Evolutionary conservation across 2,113 vertebrate species (phyloP).

Genomic region (Cariama cristata): DNA sequence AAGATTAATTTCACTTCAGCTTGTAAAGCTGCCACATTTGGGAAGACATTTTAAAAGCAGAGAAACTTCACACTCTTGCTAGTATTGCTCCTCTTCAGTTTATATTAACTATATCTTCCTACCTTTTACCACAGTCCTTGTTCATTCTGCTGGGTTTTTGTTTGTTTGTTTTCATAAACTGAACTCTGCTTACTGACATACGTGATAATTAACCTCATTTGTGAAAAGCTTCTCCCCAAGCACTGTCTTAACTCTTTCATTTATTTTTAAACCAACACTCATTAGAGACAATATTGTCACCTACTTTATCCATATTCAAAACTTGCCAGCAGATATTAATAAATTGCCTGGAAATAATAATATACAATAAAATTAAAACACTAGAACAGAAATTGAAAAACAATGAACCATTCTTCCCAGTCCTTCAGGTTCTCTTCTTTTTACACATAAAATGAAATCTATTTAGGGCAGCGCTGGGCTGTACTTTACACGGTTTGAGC

Average conservation of each 20-base stretch:
- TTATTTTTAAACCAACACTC: neutral
- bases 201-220: constrained; percentile 19
- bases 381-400: neutral
- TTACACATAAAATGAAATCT: neutral
- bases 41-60: neutral
- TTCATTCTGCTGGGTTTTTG: neutral
- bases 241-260: neutral
- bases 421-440: neutral
- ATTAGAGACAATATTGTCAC: neutral
- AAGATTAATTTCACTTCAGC: constrained; percentile 17
- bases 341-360: neutral
- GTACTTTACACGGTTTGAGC: neutral
- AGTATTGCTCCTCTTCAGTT: neutral
- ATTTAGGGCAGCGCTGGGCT: neutral
- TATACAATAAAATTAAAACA: neutral
- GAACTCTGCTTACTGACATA: neutral
- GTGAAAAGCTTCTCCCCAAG: neutral
- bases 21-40: neutral
- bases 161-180: neutral
- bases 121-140: neutral
- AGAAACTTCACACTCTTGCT: neutral
- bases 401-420: neutral
- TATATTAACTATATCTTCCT: neutral
- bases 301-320: neutral
- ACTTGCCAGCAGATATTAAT: neutral